Conservation (phyloP, 2,113 vertebrate genomes). For the Morone saxatilis region DNA sequence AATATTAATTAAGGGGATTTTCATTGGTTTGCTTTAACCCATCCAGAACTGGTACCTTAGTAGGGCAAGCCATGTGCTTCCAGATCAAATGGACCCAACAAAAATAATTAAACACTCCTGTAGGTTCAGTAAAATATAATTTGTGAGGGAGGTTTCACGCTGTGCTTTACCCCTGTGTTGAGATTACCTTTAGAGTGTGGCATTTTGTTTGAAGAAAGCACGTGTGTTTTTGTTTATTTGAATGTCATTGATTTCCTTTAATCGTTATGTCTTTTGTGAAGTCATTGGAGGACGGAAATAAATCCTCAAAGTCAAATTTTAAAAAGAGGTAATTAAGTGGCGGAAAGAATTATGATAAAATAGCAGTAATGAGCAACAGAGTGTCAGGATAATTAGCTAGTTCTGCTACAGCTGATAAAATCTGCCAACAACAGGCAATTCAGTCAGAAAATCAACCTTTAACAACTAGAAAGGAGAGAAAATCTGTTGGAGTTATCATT, state of each 20-base stretch:
- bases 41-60: background rate
- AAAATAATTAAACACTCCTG: background rate
- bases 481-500: background rate
- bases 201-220: background rate
- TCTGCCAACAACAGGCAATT: background rate
- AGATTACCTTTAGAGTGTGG: background rate
- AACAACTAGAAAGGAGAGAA: background rate
- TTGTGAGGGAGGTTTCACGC: background rate
- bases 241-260: background rate
- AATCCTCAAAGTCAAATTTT: background rate
- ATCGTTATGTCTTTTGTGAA: background rate
- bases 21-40: background rate
- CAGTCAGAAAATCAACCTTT: background rate
- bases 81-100: background rate
- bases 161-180: background rate
- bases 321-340: conserved; percentile 2
- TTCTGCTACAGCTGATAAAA: background rate
- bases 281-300: background rate
- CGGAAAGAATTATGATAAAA: background rate
- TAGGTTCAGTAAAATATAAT: background rate
- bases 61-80: too few species aligned
- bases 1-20: background rate
- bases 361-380: background rate
- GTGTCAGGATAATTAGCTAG: background rate
- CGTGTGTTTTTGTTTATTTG: background rate